Base-by-base conservation (phyloP, 2,888 invertebrate species). In the Labia minor region DNA sequence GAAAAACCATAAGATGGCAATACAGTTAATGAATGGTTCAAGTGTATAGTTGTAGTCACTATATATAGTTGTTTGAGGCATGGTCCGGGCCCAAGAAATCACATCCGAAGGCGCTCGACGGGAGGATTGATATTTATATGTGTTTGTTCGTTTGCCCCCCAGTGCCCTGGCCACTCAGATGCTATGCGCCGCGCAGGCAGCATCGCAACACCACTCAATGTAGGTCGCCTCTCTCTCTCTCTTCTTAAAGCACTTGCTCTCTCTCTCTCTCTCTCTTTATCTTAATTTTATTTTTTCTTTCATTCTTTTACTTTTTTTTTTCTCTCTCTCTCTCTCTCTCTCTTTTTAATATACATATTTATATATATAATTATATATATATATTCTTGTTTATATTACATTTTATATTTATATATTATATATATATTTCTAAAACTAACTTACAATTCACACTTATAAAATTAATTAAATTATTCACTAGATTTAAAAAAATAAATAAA, bases 141-240 rank as follows among this genome's bases (percentile, higher is more conserved):
- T 49, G 49, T 49, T 49, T 49, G 14, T 11, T 49, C 49, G 49
- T 49, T 82, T 80, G 85, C 84, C 88, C 84, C 87, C 87, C 90
- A 92, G 92, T 90, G 92, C 92, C 88, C 91, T 92, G 86, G 92
- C 92, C 87, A 89, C 91, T 85, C 92, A 92, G 90, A 92, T 92
- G 91, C 90, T 90, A 86, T 91, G 90, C 82, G 87, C 86, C 84
- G 86, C 88, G 83, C 91, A 91, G 86, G 87, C 90, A 81, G 90
- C 90, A 81, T 88, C 90, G 82, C 91, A 91, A 84, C 91, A 91
- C 85, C 91, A 91, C 86, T 88, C 89, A 86, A 92, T 91, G 92
- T 92, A 92, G 85, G 91, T 90, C 79, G 73, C 74, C 65, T 65
- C 65, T 64, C 66, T 66, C 62, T 65, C 49, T 61, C 65, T 20